Percentiles rank a stretch among this genome's conserved stretches.
phyloP scores from a whole-genome alignment of 1,140 invertebrate genomes.

The Scaptomyza hsui region DNA sequence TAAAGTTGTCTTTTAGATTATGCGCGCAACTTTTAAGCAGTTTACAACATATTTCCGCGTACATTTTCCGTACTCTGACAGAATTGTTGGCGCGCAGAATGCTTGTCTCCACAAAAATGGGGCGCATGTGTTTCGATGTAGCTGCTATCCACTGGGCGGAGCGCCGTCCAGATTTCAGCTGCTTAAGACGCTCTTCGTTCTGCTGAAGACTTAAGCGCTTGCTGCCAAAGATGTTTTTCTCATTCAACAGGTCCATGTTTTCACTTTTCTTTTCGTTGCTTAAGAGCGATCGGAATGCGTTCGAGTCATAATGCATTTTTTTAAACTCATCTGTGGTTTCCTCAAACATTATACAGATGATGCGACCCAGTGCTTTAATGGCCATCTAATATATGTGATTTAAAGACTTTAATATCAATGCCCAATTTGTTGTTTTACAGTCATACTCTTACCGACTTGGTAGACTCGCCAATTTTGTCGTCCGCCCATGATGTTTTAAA shows the following conservation, averaged over 20 bases:
- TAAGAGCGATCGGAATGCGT: slow-evolving; percentile 59
- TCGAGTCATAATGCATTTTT: slow-evolving; percentile 55
- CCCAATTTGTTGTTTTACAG: not conserved
- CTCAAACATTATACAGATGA: slow-evolving; percentile 75
- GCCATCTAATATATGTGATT: slow-evolving; percentile 43
- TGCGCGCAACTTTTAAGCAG: slow-evolving; percentile 62
- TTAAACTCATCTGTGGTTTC: slow-evolving; percentile 64
- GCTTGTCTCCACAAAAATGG: slow-evolving; percentile 58
- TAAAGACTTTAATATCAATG: not conserved
- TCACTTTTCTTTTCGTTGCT: not conserved
- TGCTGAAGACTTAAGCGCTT: slow-evolving; percentile 43
- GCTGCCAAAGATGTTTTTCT: slow-evolving; percentile 49
- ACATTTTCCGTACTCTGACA: slow-evolving; percentile 45
- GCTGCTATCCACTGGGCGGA: slow-evolving; percentile 63
- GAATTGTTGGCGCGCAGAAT: slow-evolving; percentile 61
- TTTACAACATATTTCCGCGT: slow-evolving; percentile 68
- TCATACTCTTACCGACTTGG: slow-evolving; percentile 65
- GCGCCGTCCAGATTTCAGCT: slow-evolving; percentile 55
- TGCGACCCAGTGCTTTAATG: slow-evolving; percentile 70
- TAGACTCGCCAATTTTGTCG: slow-evolving; percentile 68
- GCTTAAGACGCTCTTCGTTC: slow-evolving; percentile 65
- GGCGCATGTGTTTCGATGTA: slow-evolving; percentile 56
- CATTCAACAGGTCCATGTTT: slow-evolving; percentile 3
- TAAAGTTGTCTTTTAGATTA: slow-evolving; percentile 66
- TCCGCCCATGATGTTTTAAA: slow-evolving; percentile 62